phyloP scores from a whole-genome alignment of 2,113 vertebrate species.

The Haliaeetus leucogaster region DNA sequence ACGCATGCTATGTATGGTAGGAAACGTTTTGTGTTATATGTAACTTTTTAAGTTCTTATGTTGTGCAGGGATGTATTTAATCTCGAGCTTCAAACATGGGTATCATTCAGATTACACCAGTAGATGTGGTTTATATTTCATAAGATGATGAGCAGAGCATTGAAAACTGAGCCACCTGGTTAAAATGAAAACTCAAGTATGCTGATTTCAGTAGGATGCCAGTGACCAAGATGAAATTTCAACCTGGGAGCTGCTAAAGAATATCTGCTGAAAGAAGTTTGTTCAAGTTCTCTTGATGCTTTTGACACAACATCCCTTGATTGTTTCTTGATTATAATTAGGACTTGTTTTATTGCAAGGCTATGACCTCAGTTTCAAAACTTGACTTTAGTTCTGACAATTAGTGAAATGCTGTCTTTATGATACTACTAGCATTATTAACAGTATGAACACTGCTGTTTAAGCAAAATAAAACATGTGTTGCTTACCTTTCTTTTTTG shows the following conservation, averaged over 20 bases:
- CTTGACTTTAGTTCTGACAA: conserved; percentile 59
- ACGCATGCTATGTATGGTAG: conserved; percentile 99
- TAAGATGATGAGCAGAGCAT: conserved; percentile 53
- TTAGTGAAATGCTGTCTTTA: conserved; percentile 59
- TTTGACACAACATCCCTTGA: conserved; percentile 31
- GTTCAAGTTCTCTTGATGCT: conserved; percentile 45
- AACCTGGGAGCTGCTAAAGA: conserved; percentile 64
- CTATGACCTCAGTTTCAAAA: conserved; percentile 46
- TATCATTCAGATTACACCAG: neutral
- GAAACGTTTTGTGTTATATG: conserved; percentile 71
- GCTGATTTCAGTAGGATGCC: conserved; percentile 61
- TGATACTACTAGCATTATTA: conserved; percentile 50
- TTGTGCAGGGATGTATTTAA: conserved; percentile 47
- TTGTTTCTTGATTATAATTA: conserved; percentile 58
- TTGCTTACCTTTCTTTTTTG: conserved; percentile 47
- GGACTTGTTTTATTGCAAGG: conserved; percentile 55
- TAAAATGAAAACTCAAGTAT: conserved; percentile 55
- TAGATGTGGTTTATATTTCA: conserved; percentile 31
- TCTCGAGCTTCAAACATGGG: conserved; percentile 23
- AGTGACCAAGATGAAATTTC: conserved; percentile 59
- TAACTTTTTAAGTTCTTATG: conserved; percentile 44
- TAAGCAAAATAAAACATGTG: conserved; percentile 57
- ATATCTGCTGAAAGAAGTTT: conserved; percentile 64
- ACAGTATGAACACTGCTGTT: conserved; percentile 55
- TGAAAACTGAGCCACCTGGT: conserved; percentile 55